Evolutionary conservation across 2,113 vertebrate species (phyloP), one percentile per base, ranked within the genome.

Genomic region (Panurus biarmicus): DNA sequence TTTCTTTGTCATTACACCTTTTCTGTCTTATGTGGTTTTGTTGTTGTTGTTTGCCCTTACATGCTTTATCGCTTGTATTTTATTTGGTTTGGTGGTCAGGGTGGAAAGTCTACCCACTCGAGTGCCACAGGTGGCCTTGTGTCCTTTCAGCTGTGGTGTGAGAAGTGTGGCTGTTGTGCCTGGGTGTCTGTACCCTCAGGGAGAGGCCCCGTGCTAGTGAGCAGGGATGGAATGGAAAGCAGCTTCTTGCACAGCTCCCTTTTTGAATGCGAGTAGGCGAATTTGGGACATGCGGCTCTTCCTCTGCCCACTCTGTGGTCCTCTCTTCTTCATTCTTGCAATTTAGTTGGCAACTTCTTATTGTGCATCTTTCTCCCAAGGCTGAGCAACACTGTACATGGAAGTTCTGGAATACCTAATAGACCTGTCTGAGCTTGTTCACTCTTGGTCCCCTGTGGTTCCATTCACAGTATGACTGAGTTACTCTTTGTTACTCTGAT

Each of bases 171-270:
- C 51, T 72, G 22, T 44, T 56, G n/a, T 45, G 50, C 75, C 35
- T 3, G 10, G 21, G 50, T 33, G 36, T 36, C 6, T 18, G 26
- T 54, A 1, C 35, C 42, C 65, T 36, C 12, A 1, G 1, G 0
- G 42, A 70, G 44, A 72, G 72, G 36, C 45, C 56, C 25, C 47
- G 7, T 31, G 26, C 25, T 50, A 38, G 69, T 42, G 44, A 75
- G 44, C 38, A 78, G 70, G 38, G 47, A 21, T 51, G 66, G 15
- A 33, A 21, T 51, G 66, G 15, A 33, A 45, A 74, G 51, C 58
- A 38, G 50, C 40, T 67, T 64, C 74, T 85, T 62, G 53, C 57
- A 67, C 23, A 36, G 48, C 35, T 56, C 44, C 12, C 17, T 57
- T 47, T 65, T 48, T 36, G 36, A 53, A 25, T 36, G 14, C 10